Conservation (phyloP, 1,140 invertebrate genomes). For the Choristoneura fumiferana region DNA sequence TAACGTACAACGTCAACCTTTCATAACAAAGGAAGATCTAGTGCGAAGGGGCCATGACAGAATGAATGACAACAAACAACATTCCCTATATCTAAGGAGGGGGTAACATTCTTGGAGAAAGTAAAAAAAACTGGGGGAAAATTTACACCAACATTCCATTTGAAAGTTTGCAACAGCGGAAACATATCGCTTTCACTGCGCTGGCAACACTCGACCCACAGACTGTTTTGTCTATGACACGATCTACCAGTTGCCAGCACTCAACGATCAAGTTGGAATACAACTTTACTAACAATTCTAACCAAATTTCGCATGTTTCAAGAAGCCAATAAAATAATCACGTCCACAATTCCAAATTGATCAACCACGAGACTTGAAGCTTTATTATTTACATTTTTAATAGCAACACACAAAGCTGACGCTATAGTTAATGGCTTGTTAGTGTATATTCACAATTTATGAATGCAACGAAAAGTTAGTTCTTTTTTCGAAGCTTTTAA, state of each 20-base stretch:
- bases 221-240: constrained; percentile 18
- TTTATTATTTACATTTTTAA: constrained; percentile 37
- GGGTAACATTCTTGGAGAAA: constrained; percentile 67
- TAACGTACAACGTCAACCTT: constrained; percentile 68
- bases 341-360: constrained; percentile 75
- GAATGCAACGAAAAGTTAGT: constrained; percentile 32
- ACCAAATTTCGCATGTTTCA: constrained; percentile 26
- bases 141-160: constrained; percentile 80
- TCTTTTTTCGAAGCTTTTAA: constrained; percentile 20
- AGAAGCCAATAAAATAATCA: constrained; percentile 66
- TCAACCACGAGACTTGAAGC: constrained; percentile 53
- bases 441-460: constrained; percentile 66
- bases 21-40: constrained; percentile 59
- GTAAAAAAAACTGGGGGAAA: constrained; percentile 55
- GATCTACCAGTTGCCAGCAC: constrained; percentile 57
- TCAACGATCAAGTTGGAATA: constrained; percentile 72
- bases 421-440: constrained; percentile 66
- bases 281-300: constrained; percentile 28
- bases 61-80: constrained; percentile 59
- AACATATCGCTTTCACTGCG: constrained; percentile 45
- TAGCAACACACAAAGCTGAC: constrained; percentile 66
- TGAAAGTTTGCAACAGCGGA: constrained; percentile 62
- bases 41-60: constrained; percentile 66
- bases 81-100: constrained; percentile 65
- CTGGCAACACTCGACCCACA: constrained; percentile 56